Conservation (phyloP, 2,797 vertebrate genomes). For the Falco peregrinus region DNA sequence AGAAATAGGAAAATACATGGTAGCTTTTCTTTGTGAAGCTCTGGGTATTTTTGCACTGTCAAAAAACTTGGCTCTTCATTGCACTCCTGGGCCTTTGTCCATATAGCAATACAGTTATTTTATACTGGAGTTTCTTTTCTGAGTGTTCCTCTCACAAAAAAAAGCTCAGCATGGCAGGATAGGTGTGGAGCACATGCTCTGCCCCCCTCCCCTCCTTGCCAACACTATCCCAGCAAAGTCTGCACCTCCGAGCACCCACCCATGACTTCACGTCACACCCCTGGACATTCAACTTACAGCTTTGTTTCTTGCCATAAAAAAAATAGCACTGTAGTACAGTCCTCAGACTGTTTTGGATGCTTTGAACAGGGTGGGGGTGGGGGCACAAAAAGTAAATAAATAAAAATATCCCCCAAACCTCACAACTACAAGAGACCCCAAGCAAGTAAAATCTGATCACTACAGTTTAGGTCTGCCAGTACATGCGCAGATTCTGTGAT, state of each 20-base stretch:
- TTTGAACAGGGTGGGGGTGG: accelerated
- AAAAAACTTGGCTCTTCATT: neutral
- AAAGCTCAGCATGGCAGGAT: neutral
- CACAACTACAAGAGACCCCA: neutral
- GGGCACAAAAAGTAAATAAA: neutral
- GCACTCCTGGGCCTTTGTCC: neutral
- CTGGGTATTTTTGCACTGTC: neutral
- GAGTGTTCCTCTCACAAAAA: neutral
- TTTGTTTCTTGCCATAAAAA: neutral
- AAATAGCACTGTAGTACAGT: neutral
- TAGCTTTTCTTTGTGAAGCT: neutral
- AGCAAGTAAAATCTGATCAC: neutral
- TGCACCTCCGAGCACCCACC: neutral
- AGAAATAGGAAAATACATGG: neutral
- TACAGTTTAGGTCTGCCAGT: accelerated
- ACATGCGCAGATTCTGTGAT: neutral
- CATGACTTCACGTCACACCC: neutral
- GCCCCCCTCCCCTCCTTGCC: neutral
- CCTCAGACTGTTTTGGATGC: neutral
- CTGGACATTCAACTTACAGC: neutral
- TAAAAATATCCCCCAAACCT: neutral
- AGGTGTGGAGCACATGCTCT: neutral
- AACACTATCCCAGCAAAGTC: neutral
- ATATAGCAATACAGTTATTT: neutral
- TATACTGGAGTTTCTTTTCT: neutral